Evolutionary conservation across 2,888 invertebrate species (phyloP), one percentile per base, ranked within the genome.

Genomic region (Ryuthela nishihirai): DNA sequence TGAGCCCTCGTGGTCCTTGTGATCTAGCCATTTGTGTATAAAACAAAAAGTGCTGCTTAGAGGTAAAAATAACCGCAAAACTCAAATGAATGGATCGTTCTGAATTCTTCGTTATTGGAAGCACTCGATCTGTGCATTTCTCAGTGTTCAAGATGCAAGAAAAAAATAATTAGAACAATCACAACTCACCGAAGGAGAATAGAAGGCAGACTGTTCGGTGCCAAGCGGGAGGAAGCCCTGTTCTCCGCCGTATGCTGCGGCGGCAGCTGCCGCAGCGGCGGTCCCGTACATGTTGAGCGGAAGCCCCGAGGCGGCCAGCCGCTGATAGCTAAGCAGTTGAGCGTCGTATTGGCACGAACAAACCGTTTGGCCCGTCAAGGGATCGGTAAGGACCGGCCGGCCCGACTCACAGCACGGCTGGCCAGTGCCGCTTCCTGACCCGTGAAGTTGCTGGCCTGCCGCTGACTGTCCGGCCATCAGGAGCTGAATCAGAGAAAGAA

Each of bases 281-380:
- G 67, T 63, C 36, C 62, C 59, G 49, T 58, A 63, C n/a, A 59
- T 54, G 46, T 54, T 54, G 18, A 62, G 54, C 21, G 65, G 62
- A 7, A 66, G 49, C 2, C 65, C 66, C n/a, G 62, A 52, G 6
- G 65, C 65, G 20, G 65, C 66, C 9, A 66, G 55, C 10, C 66
- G 64, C 46, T 66, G 66, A 42, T 65, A 66, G 49, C 64, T 66
- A 66, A 92, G 81, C 68, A 91, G 80, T 40, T 90, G 88, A 55
- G 87, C 85, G 76, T 92, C 92, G 77, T 92, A 92, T 75, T 92
- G 92, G 77, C 93, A 93, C 69, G 91, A 91, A 78, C 92, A 93
- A 69, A 93, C 89, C 49, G 89, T 87, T 77, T 92, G 91, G 29
- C 92, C 92, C 65, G 90, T 88, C 60, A 91, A 87, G 9, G 92